A percentile compares a stretch with the other conserved stretches of the same genome.
These are phyloP conservation scores for Corythornis cristatus DNA, from an alignment of 2,113 vertebrate species.

Conservation along the genomic window DNA sequence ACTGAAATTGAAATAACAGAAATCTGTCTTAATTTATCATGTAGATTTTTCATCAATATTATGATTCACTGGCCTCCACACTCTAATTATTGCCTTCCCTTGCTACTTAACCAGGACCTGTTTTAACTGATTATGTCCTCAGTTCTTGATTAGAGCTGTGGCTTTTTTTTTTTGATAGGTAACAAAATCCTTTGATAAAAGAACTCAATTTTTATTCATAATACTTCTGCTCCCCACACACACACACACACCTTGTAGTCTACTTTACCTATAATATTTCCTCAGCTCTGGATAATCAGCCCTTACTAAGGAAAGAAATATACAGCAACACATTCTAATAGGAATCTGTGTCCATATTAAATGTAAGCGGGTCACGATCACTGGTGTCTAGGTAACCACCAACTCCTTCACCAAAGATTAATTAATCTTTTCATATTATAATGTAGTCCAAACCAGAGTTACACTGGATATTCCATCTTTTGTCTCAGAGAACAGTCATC, in stretches of 20 bases:
- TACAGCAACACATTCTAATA: background rate
- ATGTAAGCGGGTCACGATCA: constrained; percentile 41
- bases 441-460: background rate
- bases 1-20: background rate
- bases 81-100: constrained; percentile 16
- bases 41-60: constrained; percentile 34
- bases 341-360: background rate
- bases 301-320: background rate
- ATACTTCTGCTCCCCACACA: background rate
- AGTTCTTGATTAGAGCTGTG: background rate
- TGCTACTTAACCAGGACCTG: background rate
- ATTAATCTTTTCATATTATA: background rate
- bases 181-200: background rate
- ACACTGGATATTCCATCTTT: background rate
- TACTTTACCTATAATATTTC: background rate
- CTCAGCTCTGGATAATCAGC: background rate
- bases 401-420: constrained; percentile 17
- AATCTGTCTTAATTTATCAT: background rate
- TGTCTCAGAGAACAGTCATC: background rate
- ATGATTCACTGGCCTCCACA: background rate
- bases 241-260: background rate
- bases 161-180: background rate
- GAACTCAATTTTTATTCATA: background rate
- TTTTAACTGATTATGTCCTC: background rate
- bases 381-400: constrained; percentile 39